Conservation (phyloP, 1,140 invertebrate genomes). For the Diabrotica undecimpunctata region DNA sequence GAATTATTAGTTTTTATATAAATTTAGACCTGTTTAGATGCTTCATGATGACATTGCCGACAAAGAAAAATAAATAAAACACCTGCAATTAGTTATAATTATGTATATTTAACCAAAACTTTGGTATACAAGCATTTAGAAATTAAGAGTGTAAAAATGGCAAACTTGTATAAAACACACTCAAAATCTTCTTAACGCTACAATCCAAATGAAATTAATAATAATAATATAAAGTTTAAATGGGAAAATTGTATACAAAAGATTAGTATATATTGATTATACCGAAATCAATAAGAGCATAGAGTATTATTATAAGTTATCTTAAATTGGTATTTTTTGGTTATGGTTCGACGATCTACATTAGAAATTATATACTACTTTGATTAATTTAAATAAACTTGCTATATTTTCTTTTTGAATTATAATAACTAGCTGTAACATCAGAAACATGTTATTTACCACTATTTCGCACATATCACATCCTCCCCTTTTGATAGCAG, state of each 20-base stretch:
- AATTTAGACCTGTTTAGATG: too few relatives aligned
- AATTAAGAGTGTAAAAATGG: slow-evolving; percentile 29
- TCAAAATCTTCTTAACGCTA: slow-evolving; percentile 23
- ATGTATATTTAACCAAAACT: slow-evolving; percentile 29
- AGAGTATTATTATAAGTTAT: slow-evolving; percentile 24
- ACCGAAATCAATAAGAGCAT: slow-evolving; percentile 19
- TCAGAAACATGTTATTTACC: too few relatives aligned
- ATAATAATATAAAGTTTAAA: slow-evolving; percentile 20
- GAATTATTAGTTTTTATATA: too few relatives aligned
- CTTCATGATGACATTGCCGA: too few relatives aligned
- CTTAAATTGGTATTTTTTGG: slow-evolving; percentile 20
- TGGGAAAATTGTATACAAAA: slow-evolving; percentile 27
- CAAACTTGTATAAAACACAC: slow-evolving; percentile 26
- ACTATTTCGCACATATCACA: too few relatives aligned
- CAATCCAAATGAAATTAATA: slow-evolving; percentile 24
- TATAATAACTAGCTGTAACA: too few relatives aligned
- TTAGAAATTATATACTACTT: too few relatives aligned
- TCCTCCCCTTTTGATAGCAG: too few relatives aligned
- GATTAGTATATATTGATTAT: slow-evolving; percentile 22
- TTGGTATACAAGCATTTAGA: slow-evolving; percentile 35
- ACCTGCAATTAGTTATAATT: background rate
- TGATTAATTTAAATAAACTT: too few relatives aligned
- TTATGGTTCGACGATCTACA: too few relatives aligned
- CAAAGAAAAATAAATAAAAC: too few relatives aligned
- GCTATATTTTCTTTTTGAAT: too few relatives aligned